Evolutionary conservation across 2,113 vertebrate genomes (phyloP).

Genomic region (Cyphomyrus plagiostoma): DNA sequence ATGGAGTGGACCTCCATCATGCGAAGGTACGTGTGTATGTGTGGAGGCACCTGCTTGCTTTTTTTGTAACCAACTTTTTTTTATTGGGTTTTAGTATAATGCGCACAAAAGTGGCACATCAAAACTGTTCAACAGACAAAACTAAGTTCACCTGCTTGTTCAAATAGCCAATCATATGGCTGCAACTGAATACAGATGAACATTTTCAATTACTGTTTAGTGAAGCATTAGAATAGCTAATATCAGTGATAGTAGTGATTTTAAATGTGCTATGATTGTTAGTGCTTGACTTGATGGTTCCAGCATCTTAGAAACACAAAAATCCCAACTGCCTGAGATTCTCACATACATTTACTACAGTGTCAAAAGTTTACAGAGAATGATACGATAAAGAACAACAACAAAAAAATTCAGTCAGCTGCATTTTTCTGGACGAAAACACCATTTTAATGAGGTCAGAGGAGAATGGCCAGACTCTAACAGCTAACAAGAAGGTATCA

Average conservation of each 20-base stretch:
- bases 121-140: too few species aligned
- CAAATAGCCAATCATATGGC: neutral
- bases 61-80: too few species aligned
- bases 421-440: neutral
- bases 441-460: neutral
- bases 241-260: neutral
- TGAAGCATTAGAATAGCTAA: neutral
- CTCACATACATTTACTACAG: neutral
- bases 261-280: neutral
- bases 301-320: neutral
- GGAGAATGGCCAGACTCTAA: neutral
- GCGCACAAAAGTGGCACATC: too few species aligned
- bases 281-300: neutral
- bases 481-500: neutral
- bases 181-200: neutral
- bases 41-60: neutral
- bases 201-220: neutral
- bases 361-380: neutral
- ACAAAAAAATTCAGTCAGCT: neutral
- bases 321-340: neutral
- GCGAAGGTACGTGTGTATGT: conserved; percentile 74
- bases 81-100: too few species aligned
- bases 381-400: neutral
- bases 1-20: conserved; percentile 93
- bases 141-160: neutral